phyloP scores from a whole-genome alignment of 2,113 vertebrate genomes.

The Eulemur macaco region DNA sequence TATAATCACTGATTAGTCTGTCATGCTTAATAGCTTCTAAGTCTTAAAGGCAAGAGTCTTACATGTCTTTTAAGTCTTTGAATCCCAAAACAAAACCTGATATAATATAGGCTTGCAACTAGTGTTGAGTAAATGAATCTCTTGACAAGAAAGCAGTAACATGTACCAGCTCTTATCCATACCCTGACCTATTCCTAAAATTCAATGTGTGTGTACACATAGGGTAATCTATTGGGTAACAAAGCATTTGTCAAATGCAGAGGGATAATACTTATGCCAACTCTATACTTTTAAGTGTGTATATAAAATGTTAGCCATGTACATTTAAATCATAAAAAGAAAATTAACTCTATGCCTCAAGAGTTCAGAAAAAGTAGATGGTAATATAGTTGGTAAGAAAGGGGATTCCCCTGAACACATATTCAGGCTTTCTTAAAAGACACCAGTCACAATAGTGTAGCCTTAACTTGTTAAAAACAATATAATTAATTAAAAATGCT shows the following conservation, averaged over 20 bases:
- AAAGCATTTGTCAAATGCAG: slow-evolving; percentile 12
- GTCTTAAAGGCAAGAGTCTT: not conserved
- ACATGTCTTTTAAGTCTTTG: not conserved
- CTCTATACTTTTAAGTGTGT: slow-evolving; percentile 34
- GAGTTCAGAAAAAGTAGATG: slow-evolving; percentile 20
- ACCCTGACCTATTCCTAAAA: not conserved
- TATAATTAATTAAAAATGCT: slow-evolving; percentile 50
- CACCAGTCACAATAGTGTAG: not conserved
- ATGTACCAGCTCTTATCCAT: not conserved
- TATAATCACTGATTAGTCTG: not conserved
- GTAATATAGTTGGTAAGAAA: slow-evolving; percentile 9
- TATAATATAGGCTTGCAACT: not conserved
- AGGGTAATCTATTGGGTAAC: slow-evolving; percentile 4
- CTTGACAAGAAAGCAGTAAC: not conserved
- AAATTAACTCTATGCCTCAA: not conserved
- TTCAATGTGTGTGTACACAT: not conserved
- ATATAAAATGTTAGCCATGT: not conserved
- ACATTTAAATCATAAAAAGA: slow-evolving; percentile 36
- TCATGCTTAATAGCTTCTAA: not conserved
- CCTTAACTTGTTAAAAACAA: slow-evolving; percentile 45
- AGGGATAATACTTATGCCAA: slow-evolving; percentile 15
- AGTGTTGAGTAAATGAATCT: slow-evolving; percentile 9
- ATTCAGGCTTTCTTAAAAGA: slow-evolving; percentile 49
- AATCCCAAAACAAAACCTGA: slow-evolving; percentile 35
- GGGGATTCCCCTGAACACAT: not conserved